A percentile compares a stretch with the other conserved stretches of the same genome.
Conservation (phyloP, 35 echinoderm and acorn worm genomes). For the Diadema setosum region DNA sequence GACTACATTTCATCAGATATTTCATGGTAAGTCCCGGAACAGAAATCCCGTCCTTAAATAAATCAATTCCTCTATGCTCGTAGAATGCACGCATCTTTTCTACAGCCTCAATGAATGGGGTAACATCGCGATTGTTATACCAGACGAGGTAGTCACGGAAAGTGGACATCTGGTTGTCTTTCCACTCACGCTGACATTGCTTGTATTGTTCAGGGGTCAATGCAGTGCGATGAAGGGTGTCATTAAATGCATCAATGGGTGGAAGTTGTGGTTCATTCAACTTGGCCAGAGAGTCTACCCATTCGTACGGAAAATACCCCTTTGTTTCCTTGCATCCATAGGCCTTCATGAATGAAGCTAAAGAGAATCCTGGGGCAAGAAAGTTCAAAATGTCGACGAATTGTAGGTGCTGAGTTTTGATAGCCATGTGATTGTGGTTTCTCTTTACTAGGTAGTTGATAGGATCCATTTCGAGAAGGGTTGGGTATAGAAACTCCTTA, state of each 20-base stretch:
- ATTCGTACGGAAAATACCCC: conserved; percentile 2
- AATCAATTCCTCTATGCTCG: background rate
- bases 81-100: conserved; percentile 43
- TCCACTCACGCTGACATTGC: background rate
- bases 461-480: background rate
- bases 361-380: conserved; percentile 27
- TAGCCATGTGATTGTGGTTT: background rate
- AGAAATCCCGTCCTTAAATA: conserved; percentile 34
- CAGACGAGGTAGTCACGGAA: conserved; percentile 26
- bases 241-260: background rate
- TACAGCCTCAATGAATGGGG: conserved; percentile 11
- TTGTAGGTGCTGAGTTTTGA: background rate
- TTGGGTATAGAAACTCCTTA: too few relatives aligned
- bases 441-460: background rate
- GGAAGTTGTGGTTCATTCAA: background rate
- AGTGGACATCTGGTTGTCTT: background rate
- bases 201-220: background rate
- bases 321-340: background rate
- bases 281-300: conserved; percentile 2
- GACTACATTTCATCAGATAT: conserved; percentile 6
- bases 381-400: conserved; percentile 32
- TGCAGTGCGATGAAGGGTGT: background rate
- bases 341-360: background rate
- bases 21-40: conserved; percentile 41
- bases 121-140: conserved; percentile 53